Conservation (phyloP, 37 sponge, comb jelly and placozoan species). For the Sycon ciliatum region DNA sequence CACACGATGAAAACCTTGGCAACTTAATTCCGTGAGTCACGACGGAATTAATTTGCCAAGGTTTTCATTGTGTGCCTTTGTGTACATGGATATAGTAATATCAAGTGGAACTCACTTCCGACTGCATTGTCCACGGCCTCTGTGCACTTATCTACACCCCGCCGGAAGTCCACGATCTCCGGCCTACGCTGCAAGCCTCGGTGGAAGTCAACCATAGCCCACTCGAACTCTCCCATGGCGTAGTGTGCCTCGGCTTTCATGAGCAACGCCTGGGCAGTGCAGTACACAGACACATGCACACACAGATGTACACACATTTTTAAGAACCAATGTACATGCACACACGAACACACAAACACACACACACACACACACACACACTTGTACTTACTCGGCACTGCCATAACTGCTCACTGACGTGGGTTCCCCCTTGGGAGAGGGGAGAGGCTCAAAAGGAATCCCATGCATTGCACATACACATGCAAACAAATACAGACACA, state of each 20-base stretch:
- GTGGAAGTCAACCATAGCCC: constrained; percentile 87
- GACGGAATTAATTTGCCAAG: no score
- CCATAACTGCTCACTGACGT: no score
- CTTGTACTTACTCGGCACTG: no score
- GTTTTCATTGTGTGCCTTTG: no score
- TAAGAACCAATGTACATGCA: no score
- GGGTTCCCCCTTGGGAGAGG: background rate
- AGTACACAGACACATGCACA: background rate
- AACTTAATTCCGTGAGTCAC: no score
- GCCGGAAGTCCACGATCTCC: constrained; percentile 76
- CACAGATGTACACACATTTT: no score
- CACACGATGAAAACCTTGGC: no score
- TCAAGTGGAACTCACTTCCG: constrained; percentile 54
- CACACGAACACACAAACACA: no score
- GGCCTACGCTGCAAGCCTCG: constrained; percentile 86
- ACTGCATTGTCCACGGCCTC: constrained; percentile 94
- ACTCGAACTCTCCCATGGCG: constrained; percentile 93
- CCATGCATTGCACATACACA: background rate
- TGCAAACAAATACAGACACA: background rate
- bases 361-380: no score
- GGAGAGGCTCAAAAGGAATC: background rate
- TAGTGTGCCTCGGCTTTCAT: constrained; percentile 90
- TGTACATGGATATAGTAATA: background rate
- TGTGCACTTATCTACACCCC: constrained; percentile 93
- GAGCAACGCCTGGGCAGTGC: constrained; percentile 58